Base-by-base conservation (phyloP, 2,888 invertebrate species). In the Anodontia alba region DNA sequence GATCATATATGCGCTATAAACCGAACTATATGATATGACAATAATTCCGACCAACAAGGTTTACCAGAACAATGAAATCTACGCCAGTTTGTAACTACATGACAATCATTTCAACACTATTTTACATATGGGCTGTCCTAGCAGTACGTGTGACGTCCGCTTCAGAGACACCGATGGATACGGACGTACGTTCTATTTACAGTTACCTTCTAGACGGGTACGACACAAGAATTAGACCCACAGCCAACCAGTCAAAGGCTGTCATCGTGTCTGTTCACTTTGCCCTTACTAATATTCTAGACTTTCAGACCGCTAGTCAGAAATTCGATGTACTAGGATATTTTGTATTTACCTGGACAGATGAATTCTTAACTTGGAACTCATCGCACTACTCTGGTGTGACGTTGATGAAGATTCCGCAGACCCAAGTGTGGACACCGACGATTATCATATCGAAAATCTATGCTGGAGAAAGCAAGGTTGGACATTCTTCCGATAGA, bases 261-360 rank as follows among this genome's bases (percentile, higher is more conserved):
- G 76, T 82, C 0, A 29, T 33, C 12, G 70, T 85, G 29, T 46
- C 36, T 1, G 73, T 81, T 0, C 69, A 73, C 20, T 85, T 85
- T 70, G 67, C 76, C 10, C 82, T 82, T 0, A 75, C 73, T 46
- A 85, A 80, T 57, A 70, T 85, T 10, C 73, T 85, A 10, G 82
- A 82, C 66, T 85, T 85, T 17, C 82, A 85, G 15, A 85, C 85
- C 0, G 74, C 85, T 38, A 81, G 80, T 23, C 85, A 85, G 73
- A 80, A 76, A 57, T 85, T 85, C 38, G 80, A 82, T 20, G 77
- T 85, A n/a, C 85, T 85, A 0, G 85, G 82, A 12, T 73, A 67
- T 67, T 73, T 85, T 57, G 20, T 54, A 29, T 62, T 85, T 10
- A 23, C 54, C 10, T 85, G 85, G 85, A 54, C 49, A n/a, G 85